Percentiles rank a stretch among this genome's conserved stretches.
These are phyloP conservation scores for human (Homo sapiens) DNA, from an alignment of 2,113 vertebrate species.

Conservation along the genomic window GRCh38 chr4:53188501-53189000, in stretches of 20 bases:
- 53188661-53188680: too few relatives aligned
- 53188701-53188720: not conserved
- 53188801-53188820: not conserved
- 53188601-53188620: not conserved
- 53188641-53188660: not conserved
- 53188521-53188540: not conserved
- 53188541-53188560: not conserved
- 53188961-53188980: not conserved
- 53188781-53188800: not conserved
- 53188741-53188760: slow-evolving; percentile 12
- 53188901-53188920: not conserved
- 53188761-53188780: slow-evolving; percentile 32
- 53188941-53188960: not conserved
- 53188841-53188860: not conserved
- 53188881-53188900: not conserved
- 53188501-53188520: not conserved
- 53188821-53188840: not conserved
- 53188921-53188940: not conserved
- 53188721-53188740: not conserved
- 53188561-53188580: not conserved
- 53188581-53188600: not conserved
- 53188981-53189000: not conserved
- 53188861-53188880: not conserved
- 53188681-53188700: not conserved
- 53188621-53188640: not conserved